phyloP scores from a whole-genome alignment of 2,113 vertebrate species.

The Oncorhynchus nerka region DNA sequence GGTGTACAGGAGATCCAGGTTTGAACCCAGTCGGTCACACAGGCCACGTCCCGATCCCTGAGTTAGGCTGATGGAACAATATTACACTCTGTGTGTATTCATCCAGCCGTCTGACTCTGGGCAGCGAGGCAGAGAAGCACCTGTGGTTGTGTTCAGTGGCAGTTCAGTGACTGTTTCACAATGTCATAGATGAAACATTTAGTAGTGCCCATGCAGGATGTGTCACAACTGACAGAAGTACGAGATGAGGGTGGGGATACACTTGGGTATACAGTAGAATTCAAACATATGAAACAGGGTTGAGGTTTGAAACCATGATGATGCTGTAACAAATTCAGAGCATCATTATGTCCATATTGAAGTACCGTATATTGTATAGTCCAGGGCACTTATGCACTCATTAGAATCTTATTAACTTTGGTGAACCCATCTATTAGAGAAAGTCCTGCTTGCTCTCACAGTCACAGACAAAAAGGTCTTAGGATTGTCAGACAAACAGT shows the following conservation, averaged over 20 bases:
- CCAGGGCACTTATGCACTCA: background rate
- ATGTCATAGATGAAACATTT: conserved; percentile 30
- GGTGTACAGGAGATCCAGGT: no score
- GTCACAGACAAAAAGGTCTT: conserved; percentile 1
- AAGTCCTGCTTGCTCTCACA: conserved; percentile 1
- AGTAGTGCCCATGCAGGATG: conserved; percentile 35
- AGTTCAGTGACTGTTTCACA: conserved; percentile 57
- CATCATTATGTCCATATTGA: conserved; percentile 39
- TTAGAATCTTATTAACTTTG: background rate
- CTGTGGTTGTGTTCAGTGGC: conserved; percentile 41
- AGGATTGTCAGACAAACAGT: conserved; percentile 58
- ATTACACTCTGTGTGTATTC: background rate
- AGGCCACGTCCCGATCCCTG: conserved; percentile 43
- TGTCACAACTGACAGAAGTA: conserved; percentile 36
- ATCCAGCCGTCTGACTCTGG: background rate
- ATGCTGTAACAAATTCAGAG: background rate
- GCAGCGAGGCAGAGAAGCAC: background rate
- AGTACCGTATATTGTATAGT: conserved; percentile 46
- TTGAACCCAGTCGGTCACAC: no score
- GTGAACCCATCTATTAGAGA: background rate
- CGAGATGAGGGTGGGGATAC: conserved; percentile 1
- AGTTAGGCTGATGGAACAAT: conserved; percentile 30
- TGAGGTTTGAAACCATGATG: background rate
- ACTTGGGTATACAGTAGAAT: conserved; percentile 7
- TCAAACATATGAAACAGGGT: background rate